phyloP scores from a whole-genome alignment of 2,888 invertebrate species.

The Acleris laterana region DNA sequence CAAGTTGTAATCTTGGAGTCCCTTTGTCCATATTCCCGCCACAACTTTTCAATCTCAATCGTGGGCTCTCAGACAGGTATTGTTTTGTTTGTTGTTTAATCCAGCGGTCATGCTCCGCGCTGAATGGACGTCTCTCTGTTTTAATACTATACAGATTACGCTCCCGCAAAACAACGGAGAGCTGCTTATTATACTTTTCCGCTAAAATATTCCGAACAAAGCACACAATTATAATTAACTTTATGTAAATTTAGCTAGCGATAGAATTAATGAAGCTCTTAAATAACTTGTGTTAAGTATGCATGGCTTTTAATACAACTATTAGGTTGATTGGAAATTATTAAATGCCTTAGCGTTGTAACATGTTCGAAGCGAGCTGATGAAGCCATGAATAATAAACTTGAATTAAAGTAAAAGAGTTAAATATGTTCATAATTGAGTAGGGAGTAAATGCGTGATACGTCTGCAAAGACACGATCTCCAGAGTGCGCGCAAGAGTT shows the following conservation, averaged over 20 bases:
- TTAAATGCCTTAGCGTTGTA: neutral
- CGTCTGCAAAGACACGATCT: conserved; percentile 67
- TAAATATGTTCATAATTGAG: conserved; percentile 28
- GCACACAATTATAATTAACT: conserved; percentile 35
- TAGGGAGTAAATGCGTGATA: conserved; percentile 39
- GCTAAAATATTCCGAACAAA: conserved; percentile 32
- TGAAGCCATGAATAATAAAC: conserved; percentile 6
- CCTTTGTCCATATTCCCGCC: conserved; percentile 41
- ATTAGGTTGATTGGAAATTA: conserved; percentile 9
- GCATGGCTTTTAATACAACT: conserved; percentile 18
- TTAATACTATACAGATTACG: conserved; percentile 37
- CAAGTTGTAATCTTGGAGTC: conserved; percentile 38
- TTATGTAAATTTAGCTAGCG: conserved; percentile 29
- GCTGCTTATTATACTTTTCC: conserved; percentile 32
- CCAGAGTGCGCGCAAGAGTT: conserved; percentile 58
- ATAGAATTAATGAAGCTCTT: conserved; percentile 29
- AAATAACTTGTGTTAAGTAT: conserved; percentile 26
- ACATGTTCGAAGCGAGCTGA: neutral
- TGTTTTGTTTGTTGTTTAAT: conserved; percentile 43
- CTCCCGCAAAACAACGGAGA: conserved; percentile 35
- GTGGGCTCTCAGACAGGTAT: conserved; percentile 42
- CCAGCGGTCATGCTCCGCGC: conserved; percentile 39
- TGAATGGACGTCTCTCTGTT: conserved; percentile 35
- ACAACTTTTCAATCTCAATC: conserved; percentile 42
- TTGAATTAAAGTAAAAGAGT: conserved; percentile 11